A percentile compares a stretch with the other conserved stretches of the same genome.
These are phyloP conservation scores for Ivindomyrus marchei DNA, from an alignment of 2,113 vertebrate species.

Conservation along the genomic window DNA sequence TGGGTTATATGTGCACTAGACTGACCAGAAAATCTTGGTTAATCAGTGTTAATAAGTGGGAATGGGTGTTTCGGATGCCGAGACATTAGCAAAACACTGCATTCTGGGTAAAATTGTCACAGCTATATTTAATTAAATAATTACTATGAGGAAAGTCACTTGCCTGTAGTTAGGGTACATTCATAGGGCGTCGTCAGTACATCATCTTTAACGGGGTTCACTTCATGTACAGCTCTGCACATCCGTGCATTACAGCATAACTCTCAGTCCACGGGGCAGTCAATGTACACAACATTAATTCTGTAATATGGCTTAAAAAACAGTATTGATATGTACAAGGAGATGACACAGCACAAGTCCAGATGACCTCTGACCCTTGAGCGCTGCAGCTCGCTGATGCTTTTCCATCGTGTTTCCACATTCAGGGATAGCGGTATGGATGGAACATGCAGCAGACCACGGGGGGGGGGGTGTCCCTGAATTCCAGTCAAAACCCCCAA, in stretches of 20 bases:
- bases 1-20: not conserved
- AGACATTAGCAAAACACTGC: not conserved
- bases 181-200: conserved; percentile 40
- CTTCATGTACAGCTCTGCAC: conserved; percentile 26
- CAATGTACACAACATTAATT: conserved; percentile 42
- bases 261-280: conserved; percentile 41
- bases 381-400: not conserved
- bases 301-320: conserved; percentile 45
- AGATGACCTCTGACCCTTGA: conserved; percentile 30
- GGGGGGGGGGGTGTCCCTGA: not conserved
- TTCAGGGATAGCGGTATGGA: not conserved
- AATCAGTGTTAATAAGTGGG: not conserved
- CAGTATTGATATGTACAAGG: conserved; percentile 32
- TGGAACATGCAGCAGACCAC: not conserved
- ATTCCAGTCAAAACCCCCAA: not conserved
- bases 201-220: conserved; percentile 40
- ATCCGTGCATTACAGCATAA: conserved; percentile 41
- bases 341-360: conserved; percentile 1
- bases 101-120: conserved; percentile 46
- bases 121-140: conserved; percentile 64
- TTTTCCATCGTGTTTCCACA: not conserved
- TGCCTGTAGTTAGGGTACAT: conserved; percentile 50
- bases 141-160: conserved; percentile 43
- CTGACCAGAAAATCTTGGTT: not conserved
- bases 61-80: not conserved